Base-by-base conservation (phyloP, 2,888 invertebrate species). In the Mechanitis messenoides region DNA sequence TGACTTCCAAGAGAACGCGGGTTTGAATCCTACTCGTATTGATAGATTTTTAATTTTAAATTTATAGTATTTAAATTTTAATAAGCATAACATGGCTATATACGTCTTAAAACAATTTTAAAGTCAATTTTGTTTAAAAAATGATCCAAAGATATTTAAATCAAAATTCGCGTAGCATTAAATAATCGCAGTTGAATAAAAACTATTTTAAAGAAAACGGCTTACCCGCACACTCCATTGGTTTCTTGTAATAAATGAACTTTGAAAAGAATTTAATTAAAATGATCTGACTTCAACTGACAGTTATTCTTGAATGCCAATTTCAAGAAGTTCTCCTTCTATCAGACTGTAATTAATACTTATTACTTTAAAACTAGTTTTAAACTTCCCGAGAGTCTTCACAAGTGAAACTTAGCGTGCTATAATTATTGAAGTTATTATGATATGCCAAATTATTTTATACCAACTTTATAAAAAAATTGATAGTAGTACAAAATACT, bases 231-330 rank as follows among this genome's bases (percentile, higher is more conserved):
- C 60, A 58, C 68, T 68, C 69, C 69, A 70, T 71, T 71, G 68
- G 65, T 66, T 72, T 71, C 67, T 71, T 54, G 64, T 71, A 78
- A 67, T 69, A 69, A 70, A 71, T 69, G 65, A 75, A 75, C 73
- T 77, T 77, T 64, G 60, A 69, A 71, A 74, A 63, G 74, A 77
- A 81, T 81, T 81, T 80, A 83, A 84, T 84, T 82, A 81, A 83
- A 82, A 79, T 74, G 75, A 83, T 81, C 76, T 73, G 66, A 73
- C 74, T 70, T 66, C 69, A 67, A 73, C 59, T 57, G 69, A 46
- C 72, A 81, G 77, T 78, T 82, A 78, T 76, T 78, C 73, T 74
- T 74, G 72, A 75, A 74, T 72, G 72, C 73, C 75, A 79, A 76
- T 80, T 78, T 78, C 70, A 69, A 68, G 62, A 80, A 81, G 56